phyloP scores from a whole-genome alignment of 2,113 vertebrate genomes.

The Synodontis membranacea region DNA sequence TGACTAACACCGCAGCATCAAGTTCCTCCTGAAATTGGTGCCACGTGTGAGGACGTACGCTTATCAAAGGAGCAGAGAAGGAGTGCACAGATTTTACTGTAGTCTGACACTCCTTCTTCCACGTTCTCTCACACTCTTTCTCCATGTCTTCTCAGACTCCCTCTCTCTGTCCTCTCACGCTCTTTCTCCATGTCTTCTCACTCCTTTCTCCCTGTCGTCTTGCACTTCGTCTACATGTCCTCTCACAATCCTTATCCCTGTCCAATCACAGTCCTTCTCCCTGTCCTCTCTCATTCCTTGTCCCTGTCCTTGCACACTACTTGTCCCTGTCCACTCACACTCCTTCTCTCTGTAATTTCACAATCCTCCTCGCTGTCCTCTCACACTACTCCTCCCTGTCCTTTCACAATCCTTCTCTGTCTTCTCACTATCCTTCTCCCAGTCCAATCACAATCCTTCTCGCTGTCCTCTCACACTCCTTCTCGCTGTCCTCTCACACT shows the following conservation, averaged over 20 bases:
- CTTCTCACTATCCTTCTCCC: too few species aligned
- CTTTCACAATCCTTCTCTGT: too few species aligned
- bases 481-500: background rate
- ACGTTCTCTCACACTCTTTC: background rate
- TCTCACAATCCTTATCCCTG: background rate
- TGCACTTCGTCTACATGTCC: too few species aligned
- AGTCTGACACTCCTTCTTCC: background rate
- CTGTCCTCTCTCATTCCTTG: too few species aligned
- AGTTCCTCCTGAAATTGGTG: conserved; percentile 18
- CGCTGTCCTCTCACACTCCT: too few species aligned
- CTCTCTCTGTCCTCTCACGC: background rate
- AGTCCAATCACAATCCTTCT: too few species aligned
- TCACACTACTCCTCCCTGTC: too few species aligned
- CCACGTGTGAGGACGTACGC: background rate
- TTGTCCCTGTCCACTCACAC: too few species aligned
- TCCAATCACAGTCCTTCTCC: too few species aligned
- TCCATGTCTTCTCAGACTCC: background rate
- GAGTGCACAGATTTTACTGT: background rate
- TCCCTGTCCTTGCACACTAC: too few species aligned
- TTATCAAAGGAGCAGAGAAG: background rate
- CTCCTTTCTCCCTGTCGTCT: background rate
- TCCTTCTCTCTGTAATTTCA: too few species aligned
- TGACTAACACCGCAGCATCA: conserved; percentile 56
- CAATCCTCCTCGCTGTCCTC: too few species aligned
- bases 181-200: background rate